Evolutionary conservation across 2,888 invertebrate genomes (phyloP).

Genomic region (Onchidella celtica): DNA sequence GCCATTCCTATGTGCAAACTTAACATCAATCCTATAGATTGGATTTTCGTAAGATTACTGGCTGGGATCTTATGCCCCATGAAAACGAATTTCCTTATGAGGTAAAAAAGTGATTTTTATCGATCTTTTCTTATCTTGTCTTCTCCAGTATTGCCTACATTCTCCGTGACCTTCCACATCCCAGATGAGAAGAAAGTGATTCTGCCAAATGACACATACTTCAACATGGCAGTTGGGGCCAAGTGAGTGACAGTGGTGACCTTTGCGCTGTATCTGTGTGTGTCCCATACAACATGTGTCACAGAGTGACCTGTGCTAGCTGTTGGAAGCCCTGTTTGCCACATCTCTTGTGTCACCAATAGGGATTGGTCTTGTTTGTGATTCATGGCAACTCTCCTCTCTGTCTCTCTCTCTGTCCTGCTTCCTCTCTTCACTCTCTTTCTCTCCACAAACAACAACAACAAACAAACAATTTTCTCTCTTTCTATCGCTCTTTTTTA

Average conservation of each 20-base stretch:
- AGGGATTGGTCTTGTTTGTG: background rate
- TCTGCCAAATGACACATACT: conserved; percentile 53
- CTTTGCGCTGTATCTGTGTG: background rate
- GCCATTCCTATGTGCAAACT: too few relatives aligned
- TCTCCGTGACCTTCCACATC: conserved; percentile 59
- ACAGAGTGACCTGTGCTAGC: background rate
- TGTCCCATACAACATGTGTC: background rate
- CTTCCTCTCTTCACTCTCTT: background rate
- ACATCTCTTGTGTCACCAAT: background rate
- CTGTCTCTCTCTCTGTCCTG: background rate
- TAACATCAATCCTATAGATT: too few relatives aligned
- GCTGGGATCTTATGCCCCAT: too few relatives aligned
- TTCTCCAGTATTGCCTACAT: conserved; percentile 65
- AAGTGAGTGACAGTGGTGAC: conserved; percentile 46
- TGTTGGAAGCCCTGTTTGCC: background rate
- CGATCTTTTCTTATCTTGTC: background rate
- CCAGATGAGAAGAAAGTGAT: conserved; percentile 55
- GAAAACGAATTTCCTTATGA: too few relatives aligned
- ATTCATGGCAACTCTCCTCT: background rate
- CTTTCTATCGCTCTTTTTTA: too few relatives aligned
- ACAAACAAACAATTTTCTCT: too few relatives aligned
- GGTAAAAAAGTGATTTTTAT: too few relatives aligned
- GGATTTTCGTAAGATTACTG: too few relatives aligned
- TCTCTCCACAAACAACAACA: too few relatives aligned
- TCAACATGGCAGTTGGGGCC: conserved; percentile 57